Evolutionary conservation across 2,888 invertebrate species (phyloP), one percentile per base, ranked within the genome.

Genomic region (Oscheius sp.): DNA sequence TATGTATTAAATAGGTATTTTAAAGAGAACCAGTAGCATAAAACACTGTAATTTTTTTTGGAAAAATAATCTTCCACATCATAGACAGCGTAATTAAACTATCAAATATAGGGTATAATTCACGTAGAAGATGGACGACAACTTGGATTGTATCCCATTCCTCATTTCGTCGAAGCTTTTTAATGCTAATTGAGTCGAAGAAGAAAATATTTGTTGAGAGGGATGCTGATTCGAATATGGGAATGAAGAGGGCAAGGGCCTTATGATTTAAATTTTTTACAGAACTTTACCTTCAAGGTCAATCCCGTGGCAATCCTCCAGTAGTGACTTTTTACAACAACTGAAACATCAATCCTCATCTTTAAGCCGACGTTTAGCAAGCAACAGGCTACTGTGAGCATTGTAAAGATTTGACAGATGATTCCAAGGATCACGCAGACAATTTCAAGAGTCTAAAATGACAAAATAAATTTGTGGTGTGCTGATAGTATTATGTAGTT

Each of bases 301-400:
- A 54, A n/a, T 33, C 54, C 54, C 17, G 36, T 54, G 9, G 54
- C 32, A 6, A 54, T 32, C 20, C 54, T 54, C 33, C 32, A 33
- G 20, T 54, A 54, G 32, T 54, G 33, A 3, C 22, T 32, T 20
- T 36, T 32, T 4, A 54, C 32, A n/a, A 5, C 36, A 2, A 12
- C 8, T 8, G 32, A 28, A 6, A 32, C 12, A 9, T 54, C 54
- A 33, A 36, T 20, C n/a, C 54, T 17, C 32, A 54, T 32, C 24
- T 54, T 54, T 24, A 32, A n/a, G 2, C 54, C 54, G 22, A 54
- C 33, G 17, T 54, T 54, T 20, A 33, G 6, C 17, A 54, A 20
- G 24, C 54, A 54, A 33, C 36, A 54, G 20, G 32, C n/a, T n/a
- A 54, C 32, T 9, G 54, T 54, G 2, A 32, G 6, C 12, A 54